These are phyloP conservation scores for Cosmorhoe ocellata DNA, from an alignment of 2,888 invertebrate species.

Conservation along the genomic window DNA sequence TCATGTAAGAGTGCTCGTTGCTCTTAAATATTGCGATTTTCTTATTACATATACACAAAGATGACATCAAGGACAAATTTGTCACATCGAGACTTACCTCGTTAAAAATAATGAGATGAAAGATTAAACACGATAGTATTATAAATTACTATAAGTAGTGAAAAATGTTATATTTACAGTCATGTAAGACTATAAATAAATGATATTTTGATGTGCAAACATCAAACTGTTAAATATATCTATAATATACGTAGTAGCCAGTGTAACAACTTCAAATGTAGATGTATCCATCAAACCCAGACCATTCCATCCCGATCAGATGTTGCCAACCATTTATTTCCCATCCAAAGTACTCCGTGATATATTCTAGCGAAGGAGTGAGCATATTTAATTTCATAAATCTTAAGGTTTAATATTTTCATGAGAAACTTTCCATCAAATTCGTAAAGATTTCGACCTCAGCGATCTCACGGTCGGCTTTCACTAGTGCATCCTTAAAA, in stretches of 20 bases:
- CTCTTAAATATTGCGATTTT: constrained; percentile 44
- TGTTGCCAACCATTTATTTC: constrained; percentile 33
- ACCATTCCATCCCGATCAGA: constrained; percentile 25
- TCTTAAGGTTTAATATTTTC: constrained; percentile 61
- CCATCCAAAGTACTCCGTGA: constrained; percentile 42
- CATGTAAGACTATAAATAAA: constrained; percentile 49
- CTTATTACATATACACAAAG: constrained; percentile 58
- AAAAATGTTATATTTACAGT: constrained; percentile 64
- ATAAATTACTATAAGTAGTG: constrained; percentile 35
- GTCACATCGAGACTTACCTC: constrained; percentile 67
- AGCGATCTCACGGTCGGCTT: constrained; percentile 44
- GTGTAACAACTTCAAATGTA: constrained; percentile 38
- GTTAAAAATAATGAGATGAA: constrained; percentile 57
- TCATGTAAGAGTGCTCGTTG: constrained; percentile 71
- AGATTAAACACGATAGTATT: constrained; percentile 41
- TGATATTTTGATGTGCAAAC: constrained; percentile 40
- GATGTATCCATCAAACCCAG: constrained; percentile 22
- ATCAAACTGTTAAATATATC: constrained; percentile 40
- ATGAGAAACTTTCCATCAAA: constrained; percentile 69
- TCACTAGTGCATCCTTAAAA: constrained; percentile 69
- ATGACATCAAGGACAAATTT: constrained; percentile 68
- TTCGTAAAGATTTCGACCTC: constrained; percentile 66
- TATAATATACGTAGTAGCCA: constrained; percentile 43
- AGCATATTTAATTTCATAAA: constrained; percentile 51
- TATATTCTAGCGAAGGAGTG: constrained; percentile 63